Conservation (phyloP, 2,888 invertebrate genomes). For the Ormyrus nitidulus region DNA sequence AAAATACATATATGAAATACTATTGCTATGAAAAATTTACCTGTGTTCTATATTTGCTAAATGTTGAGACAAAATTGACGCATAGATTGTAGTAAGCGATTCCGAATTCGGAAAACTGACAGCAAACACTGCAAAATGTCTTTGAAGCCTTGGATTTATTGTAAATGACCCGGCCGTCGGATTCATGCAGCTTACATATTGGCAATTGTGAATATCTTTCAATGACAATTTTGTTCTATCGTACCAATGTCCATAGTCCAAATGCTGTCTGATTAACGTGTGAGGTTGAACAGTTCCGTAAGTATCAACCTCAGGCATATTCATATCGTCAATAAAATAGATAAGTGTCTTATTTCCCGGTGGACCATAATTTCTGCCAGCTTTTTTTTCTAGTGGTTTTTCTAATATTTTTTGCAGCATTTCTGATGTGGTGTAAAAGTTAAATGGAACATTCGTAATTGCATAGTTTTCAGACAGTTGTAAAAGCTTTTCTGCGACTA, state of each 20-base stretch:
- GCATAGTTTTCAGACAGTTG: conserved; percentile 90
- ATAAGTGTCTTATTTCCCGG: conserved; percentile 95
- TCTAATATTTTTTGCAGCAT: conserved; percentile 95
- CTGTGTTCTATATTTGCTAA: conserved; percentile 88
- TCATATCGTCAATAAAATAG: conserved; percentile 98
- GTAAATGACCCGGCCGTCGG: conserved; percentile 98
- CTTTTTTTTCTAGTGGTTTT: conserved; percentile 97
- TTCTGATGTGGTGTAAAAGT: conserved; percentile 96
- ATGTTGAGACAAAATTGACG: conserved; percentile 91
- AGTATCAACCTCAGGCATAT: conserved; percentile 95
- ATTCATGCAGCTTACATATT: conserved; percentile 98
- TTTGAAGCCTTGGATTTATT: conserved; percentile 94
- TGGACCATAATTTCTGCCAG: conserved; percentile 93
- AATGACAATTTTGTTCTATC: conserved; percentile 90
- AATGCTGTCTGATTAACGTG: conserved; percentile 94
- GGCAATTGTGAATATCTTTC: conserved; percentile 97
- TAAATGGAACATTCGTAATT: conserved; percentile 94
- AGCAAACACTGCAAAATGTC: conserved; percentile 93
- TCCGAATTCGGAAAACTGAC: conserved; percentile 89
- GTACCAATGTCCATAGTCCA: conserved; percentile 98
- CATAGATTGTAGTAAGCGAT: conserved; percentile 91
- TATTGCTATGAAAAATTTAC: conserved; percentile 75
- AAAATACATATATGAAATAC: not conserved
- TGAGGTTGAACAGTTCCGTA: conserved; percentile 98
- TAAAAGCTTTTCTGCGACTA: conserved; percentile 79